Base-by-base conservation (phyloP, 2,888 invertebrate species). In the Philonicus albiceps region DNA sequence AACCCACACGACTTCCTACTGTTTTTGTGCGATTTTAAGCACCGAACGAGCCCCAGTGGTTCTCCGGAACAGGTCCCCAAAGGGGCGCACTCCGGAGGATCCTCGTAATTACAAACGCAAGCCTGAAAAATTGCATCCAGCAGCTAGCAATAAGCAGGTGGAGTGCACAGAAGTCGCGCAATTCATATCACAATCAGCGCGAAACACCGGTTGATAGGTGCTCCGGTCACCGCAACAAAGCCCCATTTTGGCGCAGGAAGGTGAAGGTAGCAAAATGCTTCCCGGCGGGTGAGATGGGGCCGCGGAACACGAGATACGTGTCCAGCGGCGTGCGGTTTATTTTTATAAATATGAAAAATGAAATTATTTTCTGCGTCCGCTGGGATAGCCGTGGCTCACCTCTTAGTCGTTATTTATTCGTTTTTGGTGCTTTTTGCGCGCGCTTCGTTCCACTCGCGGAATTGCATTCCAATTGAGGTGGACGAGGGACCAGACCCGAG, bases 171-270 rank as follows among this genome's bases (percentile, higher is more conserved):
- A 85, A 85, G 85, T 85, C 85, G 74, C 85, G 72, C 72, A 85
- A 85, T 73, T 74, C 85, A 85, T 85, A 85, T 73, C 85, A 49
- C 85, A 85, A 85, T 85, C 85, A 85, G 72, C 85, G 43, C 37
- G 43, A 43, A 73, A 85, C 73, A 85, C 80, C 80, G 53, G 80
- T 53, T 53, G 80, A 80, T 80, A 80, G 80, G 80, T 53, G 80
- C 80, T 27, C 80, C 53, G 80, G 80, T 80, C 0, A 80, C 16
- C n/a, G 53, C 80, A 53, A 53, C 80, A 80, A 80, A 80, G 43
- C 53, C 27, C 49, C 80, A 53, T 40, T 76, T 76, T 76, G 40
- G 30, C 49, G 80, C 43, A 53, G 80, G 22, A 80, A 53, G n/a
- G 53, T 53, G 80, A 53, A 80, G 31, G 22, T 13, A 27, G 22